These are phyloP conservation scores for Rhinoraja longicauda DNA, from an alignment of 2,797 vertebrate species.

Conservation along the genomic window DNA sequence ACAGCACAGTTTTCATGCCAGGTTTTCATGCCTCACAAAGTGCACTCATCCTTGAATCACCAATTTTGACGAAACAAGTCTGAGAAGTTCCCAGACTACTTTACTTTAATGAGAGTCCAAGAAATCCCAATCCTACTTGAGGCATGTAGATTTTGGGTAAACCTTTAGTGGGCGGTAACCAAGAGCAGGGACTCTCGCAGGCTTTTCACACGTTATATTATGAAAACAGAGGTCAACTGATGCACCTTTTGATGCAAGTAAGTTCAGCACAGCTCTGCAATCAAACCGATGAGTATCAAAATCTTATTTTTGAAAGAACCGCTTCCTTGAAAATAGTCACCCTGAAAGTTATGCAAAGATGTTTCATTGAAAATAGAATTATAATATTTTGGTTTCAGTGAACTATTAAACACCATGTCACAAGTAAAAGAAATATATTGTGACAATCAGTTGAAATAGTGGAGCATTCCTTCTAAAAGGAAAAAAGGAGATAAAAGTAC, in stretches of 20 bases:
- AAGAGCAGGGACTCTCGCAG: not conserved
- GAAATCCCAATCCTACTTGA: not conserved
- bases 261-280: not conserved
- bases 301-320: not conserved
- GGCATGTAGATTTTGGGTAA: not conserved
- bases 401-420: not conserved
- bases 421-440: not conserved
- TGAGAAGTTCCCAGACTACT: not conserved
- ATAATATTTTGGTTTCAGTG: not conserved
- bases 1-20: not conserved
- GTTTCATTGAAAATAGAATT: not conserved
- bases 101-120: not conserved
- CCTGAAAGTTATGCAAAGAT: not conserved
- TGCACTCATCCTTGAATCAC: not conserved
- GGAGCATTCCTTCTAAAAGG: not conserved
- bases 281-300: not conserved
- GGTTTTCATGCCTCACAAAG: not conserved
- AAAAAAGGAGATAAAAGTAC: not conserved
- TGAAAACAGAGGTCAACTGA: not conserved
- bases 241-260: not conserved
- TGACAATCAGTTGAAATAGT: not conserved
- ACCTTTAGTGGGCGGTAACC: not conserved
- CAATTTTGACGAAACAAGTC: not conserved
- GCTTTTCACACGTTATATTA: not conserved
- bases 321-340: not conserved